These are phyloP conservation scores for Caenorhabditis imperialis DNA, from an alignment of 2,888 invertebrate species.

Conservation along the genomic window DNA sequence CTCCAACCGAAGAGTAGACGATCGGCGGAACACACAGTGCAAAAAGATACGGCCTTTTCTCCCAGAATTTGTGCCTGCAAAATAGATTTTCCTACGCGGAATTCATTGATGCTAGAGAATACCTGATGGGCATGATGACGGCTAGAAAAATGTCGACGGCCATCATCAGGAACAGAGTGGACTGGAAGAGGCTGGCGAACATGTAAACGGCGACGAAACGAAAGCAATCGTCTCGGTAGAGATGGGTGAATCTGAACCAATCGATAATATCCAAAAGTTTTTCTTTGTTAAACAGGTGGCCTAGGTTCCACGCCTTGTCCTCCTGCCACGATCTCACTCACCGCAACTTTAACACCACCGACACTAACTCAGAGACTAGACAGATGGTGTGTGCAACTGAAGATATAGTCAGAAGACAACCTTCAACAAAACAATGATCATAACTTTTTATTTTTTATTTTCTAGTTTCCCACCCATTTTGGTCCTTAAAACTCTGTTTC, in stretches of 20 bases:
- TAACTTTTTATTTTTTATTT: too few species aligned
- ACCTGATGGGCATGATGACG: constrained; percentile 32
- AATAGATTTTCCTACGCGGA: not conserved
- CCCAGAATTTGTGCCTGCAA: constrained; percentile 33
- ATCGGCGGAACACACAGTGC: constrained; percentile 22
- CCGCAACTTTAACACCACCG: constrained; percentile 18
- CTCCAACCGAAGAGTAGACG: constrained; percentile 14
- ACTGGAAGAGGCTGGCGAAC: constrained; percentile 36
- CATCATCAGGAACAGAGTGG: constrained; percentile 40
- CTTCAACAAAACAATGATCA: too few species aligned
- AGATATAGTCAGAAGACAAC: constrained; percentile 36
- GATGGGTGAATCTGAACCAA: constrained; percentile 27
- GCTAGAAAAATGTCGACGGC: constrained; percentile 28
- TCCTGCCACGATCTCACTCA: too few species aligned
- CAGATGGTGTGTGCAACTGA: constrained; percentile 29
- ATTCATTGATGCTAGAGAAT: too few species aligned
- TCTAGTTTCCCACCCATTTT: constrained; percentile 55
- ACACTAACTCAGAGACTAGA: constrained; percentile 27
- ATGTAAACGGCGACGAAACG: constrained; percentile 31
- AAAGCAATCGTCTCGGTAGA: constrained; percentile 32
- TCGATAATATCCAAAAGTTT: too few species aligned
- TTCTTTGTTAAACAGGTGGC: too few species aligned
- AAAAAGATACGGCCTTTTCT: constrained; percentile 17
- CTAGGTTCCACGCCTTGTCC: too few species aligned
- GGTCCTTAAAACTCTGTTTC: constrained; percentile 34